These are phyloP conservation scores for Zaprionus lachaisei DNA, from an alignment of 1,140 invertebrate species.

Conservation along the genomic window DNA sequence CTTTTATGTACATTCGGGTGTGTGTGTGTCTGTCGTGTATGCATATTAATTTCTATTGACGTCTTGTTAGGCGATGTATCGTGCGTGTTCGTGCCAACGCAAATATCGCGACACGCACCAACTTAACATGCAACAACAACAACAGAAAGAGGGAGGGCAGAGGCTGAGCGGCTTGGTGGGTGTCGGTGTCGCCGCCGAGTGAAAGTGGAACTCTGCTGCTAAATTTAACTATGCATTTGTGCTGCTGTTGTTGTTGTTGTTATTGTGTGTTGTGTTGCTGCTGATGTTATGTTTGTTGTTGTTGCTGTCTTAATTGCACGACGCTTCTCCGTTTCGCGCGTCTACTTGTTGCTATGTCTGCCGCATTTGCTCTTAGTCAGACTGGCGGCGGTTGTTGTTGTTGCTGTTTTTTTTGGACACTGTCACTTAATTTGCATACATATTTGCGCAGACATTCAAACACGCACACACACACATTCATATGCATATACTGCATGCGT, in stretches of 20 bases:
- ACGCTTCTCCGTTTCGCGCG: conserved; percentile 47
- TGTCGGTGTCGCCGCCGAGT: conserved; percentile 65
- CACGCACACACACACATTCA: conserved; percentile 14
- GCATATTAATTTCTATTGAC: conserved; percentile 39
- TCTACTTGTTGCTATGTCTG: conserved; percentile 78
- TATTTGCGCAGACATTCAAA: conserved; percentile 22
- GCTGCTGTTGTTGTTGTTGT: conserved; percentile 41
- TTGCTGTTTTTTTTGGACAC: conserved; percentile 43
- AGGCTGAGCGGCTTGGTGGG: conserved; percentile 48
- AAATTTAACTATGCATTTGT: conserved; percentile 76
- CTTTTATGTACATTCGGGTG: neutral
- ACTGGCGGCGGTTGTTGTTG: conserved; percentile 64
- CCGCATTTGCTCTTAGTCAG: conserved; percentile 74
- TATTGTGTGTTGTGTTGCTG: conserved; percentile 52
- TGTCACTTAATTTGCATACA: conserved; percentile 51
- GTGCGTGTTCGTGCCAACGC: conserved; percentile 44
- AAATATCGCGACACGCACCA: conserved; percentile 43
- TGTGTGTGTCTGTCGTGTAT: neutral
- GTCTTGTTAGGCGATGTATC: conserved; percentile 26
- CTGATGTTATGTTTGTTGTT: conserved; percentile 61
- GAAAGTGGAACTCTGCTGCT: conserved; percentile 79
- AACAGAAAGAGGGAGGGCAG: conserved; percentile 12
- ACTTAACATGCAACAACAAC: conserved; percentile 43
- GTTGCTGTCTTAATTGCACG: conserved; percentile 72
- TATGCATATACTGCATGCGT: conserved; percentile 49